Percentiles rank a stretch among this genome's conserved stretches.
Conservation (phyloP, 1,140 invertebrate genomes). For the Spodoptera litura region DNA sequence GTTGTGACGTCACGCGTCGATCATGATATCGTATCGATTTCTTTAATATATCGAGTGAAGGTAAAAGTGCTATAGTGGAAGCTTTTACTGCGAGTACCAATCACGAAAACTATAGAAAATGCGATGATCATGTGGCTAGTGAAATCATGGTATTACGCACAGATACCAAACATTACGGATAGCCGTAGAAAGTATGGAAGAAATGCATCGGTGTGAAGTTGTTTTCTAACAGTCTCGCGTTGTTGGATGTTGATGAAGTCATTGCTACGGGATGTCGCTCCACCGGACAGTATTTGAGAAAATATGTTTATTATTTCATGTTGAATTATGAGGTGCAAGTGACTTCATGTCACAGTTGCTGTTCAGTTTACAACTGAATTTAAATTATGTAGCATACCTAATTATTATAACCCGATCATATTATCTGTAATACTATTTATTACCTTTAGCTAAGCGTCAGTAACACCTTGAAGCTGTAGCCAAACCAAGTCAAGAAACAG, state of each 20-base stretch:
- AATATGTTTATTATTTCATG: background rate
- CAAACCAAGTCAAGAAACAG: no score
- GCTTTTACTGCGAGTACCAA: constrained; percentile 24
- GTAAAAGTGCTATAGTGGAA: constrained; percentile 34
- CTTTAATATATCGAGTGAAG: constrained; percentile 37
- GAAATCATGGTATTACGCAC: constrained; percentile 37
- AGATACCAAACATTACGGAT: constrained; percentile 16
- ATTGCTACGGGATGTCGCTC: background rate
- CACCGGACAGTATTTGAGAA: background rate
- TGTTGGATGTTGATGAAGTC: background rate
- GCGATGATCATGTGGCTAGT: constrained; percentile 22
- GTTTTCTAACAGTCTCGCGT: constrained; percentile 8
- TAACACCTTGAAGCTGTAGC: no score
- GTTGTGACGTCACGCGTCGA: background rate
- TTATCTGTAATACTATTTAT: no score
- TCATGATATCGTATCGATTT: constrained; percentile 44
- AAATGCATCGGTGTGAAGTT: constrained; percentile 12
- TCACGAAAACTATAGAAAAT: constrained; percentile 46
- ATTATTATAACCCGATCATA: no score
- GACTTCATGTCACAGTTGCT: no score
- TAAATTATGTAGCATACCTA: no score
- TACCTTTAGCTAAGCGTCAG: no score
- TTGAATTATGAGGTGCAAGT: no score
- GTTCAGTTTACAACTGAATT: no score
- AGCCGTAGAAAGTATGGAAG: constrained; percentile 14